Conservation (phyloP, 2,113 vertebrate species). For the Solea senegalensis region DNA sequence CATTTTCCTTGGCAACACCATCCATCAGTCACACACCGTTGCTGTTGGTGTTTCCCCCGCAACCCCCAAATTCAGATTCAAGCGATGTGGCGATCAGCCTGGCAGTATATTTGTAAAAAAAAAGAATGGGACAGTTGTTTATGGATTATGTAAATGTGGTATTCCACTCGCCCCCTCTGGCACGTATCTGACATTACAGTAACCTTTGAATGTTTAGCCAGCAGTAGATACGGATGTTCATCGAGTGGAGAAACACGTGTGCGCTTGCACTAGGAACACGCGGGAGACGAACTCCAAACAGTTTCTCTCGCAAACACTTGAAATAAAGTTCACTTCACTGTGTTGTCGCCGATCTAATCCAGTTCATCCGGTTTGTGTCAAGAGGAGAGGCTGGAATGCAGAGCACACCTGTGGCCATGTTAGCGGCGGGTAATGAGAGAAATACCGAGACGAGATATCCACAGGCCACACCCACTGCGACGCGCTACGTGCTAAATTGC, state of each 20-base stretch:
- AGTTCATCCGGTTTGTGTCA: slow-evolving; percentile 55
- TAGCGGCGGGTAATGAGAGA: neutral
- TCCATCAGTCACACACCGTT: slow-evolving; percentile 12
- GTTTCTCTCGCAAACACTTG: slow-evolving; percentile 29
- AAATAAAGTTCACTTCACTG: slow-evolving; percentile 58
- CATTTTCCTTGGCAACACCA: slow-evolving; percentile 20
- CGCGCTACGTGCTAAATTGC: slow-evolving; percentile 1
- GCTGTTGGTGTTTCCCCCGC: neutral
- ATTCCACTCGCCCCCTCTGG: slow-evolving; percentile 77
- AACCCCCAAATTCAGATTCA: too few species aligned
- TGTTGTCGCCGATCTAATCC: slow-evolving; percentile 42
- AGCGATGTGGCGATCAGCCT: slow-evolving; percentile 43
- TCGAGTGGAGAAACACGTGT: slow-evolving; percentile 51
- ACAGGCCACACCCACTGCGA: neutral
- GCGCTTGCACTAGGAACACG: slow-evolving; percentile 8
- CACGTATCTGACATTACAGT: slow-evolving; percentile 82
- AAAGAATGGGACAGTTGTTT: slow-evolving; percentile 61
- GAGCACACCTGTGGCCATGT: slow-evolving; percentile 31
- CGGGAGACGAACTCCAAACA: slow-evolving; percentile 51
- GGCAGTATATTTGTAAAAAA: slow-evolving; percentile 52
- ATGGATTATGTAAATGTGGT: slow-evolving; percentile 85
- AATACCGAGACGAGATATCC: slow-evolving; percentile 8
- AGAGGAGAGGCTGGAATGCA: slow-evolving; percentile 56
- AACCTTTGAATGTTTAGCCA: slow-evolving; percentile 83
- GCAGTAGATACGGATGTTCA: slow-evolving; percentile 77